phyloP scores from a whole-genome alignment of 2,113 vertebrate genomes.

The Rafetus swinhoei region DNA sequence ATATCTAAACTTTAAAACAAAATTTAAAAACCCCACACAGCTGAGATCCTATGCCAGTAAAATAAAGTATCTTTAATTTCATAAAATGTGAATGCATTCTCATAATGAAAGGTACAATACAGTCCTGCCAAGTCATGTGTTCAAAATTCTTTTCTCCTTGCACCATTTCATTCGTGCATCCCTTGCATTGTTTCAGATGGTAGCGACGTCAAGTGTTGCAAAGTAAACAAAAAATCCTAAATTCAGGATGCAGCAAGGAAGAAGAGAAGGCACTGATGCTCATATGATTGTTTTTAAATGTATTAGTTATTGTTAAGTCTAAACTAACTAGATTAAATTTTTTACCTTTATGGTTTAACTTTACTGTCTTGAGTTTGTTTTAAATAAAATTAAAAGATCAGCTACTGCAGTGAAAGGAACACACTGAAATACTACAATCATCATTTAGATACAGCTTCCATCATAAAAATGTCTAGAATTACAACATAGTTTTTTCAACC shows the following conservation, averaged over 20 bases:
- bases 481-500: neutral
- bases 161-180: neutral
- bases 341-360: neutral
- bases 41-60: neutral
- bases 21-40: neutral
- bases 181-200: neutral
- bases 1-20: neutral
- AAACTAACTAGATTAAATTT: neutral
- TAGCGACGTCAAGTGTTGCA: neutral
- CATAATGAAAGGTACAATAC: neutral
- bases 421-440: neutral
- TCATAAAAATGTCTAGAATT: neutral
- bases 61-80: neutral
- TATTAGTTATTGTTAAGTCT: neutral
- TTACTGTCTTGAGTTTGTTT: neutral
- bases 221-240: neutral
- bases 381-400: neutral
- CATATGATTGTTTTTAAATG: neutral
- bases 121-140: neutral
- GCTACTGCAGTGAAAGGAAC: neutral
- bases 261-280: neutral
- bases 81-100: fast-evolving
- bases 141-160: neutral
- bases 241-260: neutral
- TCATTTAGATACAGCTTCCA: neutral